These are phyloP conservation scores for Epinephelus fuscoguttatus DNA, from an alignment of 2,113 vertebrate species.

Conservation along the genomic window DNA sequence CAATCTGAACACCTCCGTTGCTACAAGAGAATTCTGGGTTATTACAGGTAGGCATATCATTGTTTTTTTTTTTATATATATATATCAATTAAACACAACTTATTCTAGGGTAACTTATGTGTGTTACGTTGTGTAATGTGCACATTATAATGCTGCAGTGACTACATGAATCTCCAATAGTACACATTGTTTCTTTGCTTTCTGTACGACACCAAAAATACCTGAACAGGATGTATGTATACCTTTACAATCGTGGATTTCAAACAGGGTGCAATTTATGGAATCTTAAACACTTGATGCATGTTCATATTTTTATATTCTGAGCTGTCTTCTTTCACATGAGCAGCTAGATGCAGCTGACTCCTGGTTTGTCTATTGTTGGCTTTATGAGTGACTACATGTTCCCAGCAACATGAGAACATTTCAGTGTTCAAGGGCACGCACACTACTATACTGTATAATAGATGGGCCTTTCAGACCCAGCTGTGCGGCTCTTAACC, in stretches of 20 bases:
- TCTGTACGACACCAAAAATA: neutral
- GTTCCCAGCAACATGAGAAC: conserved; percentile 20
- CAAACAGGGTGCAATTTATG: conserved; percentile 10
- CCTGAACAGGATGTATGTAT: neutral
- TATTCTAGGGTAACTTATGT: neutral
- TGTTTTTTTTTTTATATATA: conserved; percentile 11
- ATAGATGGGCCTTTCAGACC: conserved; percentile 44
- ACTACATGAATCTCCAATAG: neutral
- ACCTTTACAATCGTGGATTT: neutral
- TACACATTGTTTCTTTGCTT: neutral
- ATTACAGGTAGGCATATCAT: conserved; percentile 90
- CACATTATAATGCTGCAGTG: conserved; percentile 2
- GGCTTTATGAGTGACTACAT: conserved; percentile 4
- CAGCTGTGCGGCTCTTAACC: conserved; percentile 46
- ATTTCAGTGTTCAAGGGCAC: conserved; percentile 33
- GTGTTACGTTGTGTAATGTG: neutral
- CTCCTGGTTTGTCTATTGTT: conserved; percentile 9
- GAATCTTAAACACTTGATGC: neutral
- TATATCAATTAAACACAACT: neutral
- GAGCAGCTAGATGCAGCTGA: neutral
- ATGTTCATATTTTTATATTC: conserved; percentile 17
- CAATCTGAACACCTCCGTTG: conserved; percentile 94
- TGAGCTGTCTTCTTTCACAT: conserved; percentile 2
- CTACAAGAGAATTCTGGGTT: conserved; percentile 96
- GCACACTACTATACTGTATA: neutral